Evolutionary conservation across 2,888 invertebrate genomes (phyloP).

Genomic region (Cantharis rufa): DNA sequence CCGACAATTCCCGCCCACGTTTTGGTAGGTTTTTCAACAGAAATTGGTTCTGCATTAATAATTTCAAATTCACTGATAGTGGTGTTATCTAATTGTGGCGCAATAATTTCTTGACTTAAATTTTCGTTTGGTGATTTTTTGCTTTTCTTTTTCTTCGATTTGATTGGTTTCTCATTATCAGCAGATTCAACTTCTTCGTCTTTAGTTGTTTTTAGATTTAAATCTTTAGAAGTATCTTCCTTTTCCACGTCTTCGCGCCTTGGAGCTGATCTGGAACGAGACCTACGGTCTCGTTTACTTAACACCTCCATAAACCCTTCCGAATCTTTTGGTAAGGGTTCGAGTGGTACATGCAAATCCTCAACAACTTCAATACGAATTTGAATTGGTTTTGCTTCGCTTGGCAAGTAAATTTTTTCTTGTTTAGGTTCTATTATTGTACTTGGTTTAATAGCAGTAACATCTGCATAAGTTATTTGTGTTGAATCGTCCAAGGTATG

Average conservation of each 20-base stretch:
- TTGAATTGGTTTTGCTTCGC: slow-evolving; percentile 34
- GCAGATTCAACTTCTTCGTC: background rate
- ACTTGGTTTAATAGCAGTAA: background rate
- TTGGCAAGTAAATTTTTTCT: background rate
- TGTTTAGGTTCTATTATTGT: background rate
- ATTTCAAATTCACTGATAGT: background rate
- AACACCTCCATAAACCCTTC: slow-evolving; percentile 45
- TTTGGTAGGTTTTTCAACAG: background rate
- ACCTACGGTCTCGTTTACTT: slow-evolving; percentile 39
- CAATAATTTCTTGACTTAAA: background rate
- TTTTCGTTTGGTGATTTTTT: background rate
- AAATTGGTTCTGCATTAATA: background rate
- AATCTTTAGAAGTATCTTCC: background rate
- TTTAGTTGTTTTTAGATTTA: background rate
- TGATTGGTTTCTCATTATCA: background rate
- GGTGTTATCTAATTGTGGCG: background rate
- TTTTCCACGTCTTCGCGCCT: slow-evolving; percentile 2
- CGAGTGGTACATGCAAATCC: slow-evolving; percentile 28
- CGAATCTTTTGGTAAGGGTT: slow-evolving; percentile 33
- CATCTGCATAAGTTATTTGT: background rate
- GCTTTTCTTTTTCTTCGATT: background rate
- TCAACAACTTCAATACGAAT: slow-evolving; percentile 33
- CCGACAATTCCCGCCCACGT: background rate
- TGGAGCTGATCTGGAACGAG: slow-evolving; percentile 41
- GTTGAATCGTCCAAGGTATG: background rate